These are phyloP conservation scores for Erebia palarica DNA, from an alignment of 2,888 invertebrate genomes.

Conservation along the genomic window DNA sequence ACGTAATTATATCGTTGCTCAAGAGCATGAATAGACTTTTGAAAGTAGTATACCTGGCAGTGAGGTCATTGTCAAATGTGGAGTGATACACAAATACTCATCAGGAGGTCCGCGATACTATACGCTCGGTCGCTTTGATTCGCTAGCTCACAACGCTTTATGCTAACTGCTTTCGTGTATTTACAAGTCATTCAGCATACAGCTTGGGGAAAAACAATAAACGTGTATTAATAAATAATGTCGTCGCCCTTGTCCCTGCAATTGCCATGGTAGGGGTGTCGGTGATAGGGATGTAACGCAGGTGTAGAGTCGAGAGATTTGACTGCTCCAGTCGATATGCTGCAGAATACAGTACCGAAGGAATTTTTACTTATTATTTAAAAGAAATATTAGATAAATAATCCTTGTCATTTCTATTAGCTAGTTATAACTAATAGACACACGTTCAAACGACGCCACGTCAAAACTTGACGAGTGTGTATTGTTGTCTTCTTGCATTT, in stretches of 20 bases:
- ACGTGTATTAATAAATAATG: conserved; percentile 68
- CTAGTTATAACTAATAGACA: too few relatives aligned
- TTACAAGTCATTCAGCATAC: conserved; percentile 23
- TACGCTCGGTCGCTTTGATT: conserved; percentile 20
- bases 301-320: neutral
- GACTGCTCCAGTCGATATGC: neutral
- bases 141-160: conserved; percentile 12
- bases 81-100: conserved; percentile 21
- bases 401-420: neutral
- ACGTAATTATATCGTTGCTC: conserved; percentile 1
- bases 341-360: too few relatives aligned
- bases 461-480: too few relatives aligned
- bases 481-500: too few relatives aligned
- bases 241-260: conserved; percentile 58
- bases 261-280: conserved; percentile 45
- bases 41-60: conserved; percentile 4
- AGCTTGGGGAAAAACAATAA: conserved; percentile 56
- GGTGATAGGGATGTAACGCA: conserved; percentile 15
- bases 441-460: too few relatives aligned
- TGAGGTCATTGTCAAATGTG: conserved; percentile 9
- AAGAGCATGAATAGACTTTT: conserved; percentile 10
- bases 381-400: neutral
- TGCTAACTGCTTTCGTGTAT: conserved; percentile 29
- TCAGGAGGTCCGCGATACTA: conserved; percentile 20
- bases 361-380: neutral